phyloP scores from a whole-genome alignment of 35 echinoderm and acorn worm genomes.

The Ophioderma brevispina region DNA sequence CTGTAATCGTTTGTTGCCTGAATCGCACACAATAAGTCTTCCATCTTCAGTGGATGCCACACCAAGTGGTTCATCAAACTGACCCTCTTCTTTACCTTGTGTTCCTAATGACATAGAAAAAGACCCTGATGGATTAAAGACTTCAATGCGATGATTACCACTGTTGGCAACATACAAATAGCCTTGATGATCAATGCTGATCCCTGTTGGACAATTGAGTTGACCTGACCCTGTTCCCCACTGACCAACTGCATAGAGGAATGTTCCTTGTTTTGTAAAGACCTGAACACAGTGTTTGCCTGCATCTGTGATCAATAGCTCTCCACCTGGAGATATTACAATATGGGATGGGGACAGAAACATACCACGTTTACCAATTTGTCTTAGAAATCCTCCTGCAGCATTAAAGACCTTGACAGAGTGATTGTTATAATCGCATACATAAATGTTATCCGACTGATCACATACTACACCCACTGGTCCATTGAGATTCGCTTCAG shows the following conservation, averaged over 20 bases:
- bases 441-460: conserved; percentile 75
- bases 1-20: conserved; percentile 87
- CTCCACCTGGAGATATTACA: conserved; percentile 65
- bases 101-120: conserved; percentile 68
- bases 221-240: conserved; percentile 88
- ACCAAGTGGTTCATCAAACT: conserved; percentile 90
- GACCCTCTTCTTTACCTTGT: conserved; percentile 78
- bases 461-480: conserved; percentile 84
- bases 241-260: conserved; percentile 84
- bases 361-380: conserved; percentile 84
- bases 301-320: conserved; percentile 82
- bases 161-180: conserved; percentile 91
- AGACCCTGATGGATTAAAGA: conserved; percentile 92
- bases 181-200: conserved; percentile 70
- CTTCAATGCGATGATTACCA: conserved; percentile 91
- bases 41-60: conserved; percentile 75
- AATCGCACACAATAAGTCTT: conserved; percentile 79
- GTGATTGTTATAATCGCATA: conserved; percentile 87
- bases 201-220: conserved; percentile 90
- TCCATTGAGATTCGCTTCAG: conserved; percentile 37
- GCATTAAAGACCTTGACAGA: conserved; percentile 83
- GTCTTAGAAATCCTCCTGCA: conserved; percentile 58
- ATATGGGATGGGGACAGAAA: conserved; percentile 79
- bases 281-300: conserved; percentile 91
- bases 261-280: conserved; percentile 81